Conservation (phyloP, 2,888 invertebrate species). For the Temnothorax rugatulus region DNA sequence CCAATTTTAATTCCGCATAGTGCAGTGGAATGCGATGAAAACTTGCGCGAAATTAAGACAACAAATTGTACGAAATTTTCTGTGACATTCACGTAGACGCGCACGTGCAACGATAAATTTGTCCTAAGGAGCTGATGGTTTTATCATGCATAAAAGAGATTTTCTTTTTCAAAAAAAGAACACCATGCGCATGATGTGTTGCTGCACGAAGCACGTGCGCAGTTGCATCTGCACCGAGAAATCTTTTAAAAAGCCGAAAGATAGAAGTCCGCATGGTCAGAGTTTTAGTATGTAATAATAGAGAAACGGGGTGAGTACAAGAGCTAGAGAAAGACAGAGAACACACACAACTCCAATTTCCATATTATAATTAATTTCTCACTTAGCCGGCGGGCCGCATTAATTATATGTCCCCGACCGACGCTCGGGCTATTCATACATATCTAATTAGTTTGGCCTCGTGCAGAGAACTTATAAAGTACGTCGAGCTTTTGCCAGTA, state of each 20-base stretch:
- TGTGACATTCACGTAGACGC: neutral
- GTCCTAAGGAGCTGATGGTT: conserved; percentile 22
- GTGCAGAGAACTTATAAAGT: conserved; percentile 65
- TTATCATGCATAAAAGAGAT: conserved; percentile 23
- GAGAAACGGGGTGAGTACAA: conserved; percentile 17
- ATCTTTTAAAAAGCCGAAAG: conserved; percentile 22
- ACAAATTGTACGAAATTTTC: conserved; percentile 11
- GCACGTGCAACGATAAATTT: conserved; percentile 22
- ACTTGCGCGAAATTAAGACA: conserved; percentile 6
- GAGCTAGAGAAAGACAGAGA: neutral
- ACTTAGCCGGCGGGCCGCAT: conserved; percentile 74
- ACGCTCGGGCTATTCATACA: conserved; percentile 71
- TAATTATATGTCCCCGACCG: conserved; percentile 76
- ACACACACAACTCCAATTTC: conserved; percentile 74
- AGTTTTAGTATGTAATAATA: conserved; percentile 6
- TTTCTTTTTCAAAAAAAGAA: conserved; percentile 21
- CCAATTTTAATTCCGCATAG: neutral
- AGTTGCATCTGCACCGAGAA: conserved; percentile 60
- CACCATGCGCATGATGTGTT: conserved; percentile 29
- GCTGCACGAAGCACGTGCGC: conserved; percentile 37
- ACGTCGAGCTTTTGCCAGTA: conserved; percentile 40
- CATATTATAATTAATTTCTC: conserved; percentile 81
- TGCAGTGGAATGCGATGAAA: neutral
- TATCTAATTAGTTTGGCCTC: conserved; percentile 75
- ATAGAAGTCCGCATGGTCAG: neutral